Conservation (phyloP, 2,888 invertebrate genomes). For the Dryocosmus kuriphilus region DNA sequence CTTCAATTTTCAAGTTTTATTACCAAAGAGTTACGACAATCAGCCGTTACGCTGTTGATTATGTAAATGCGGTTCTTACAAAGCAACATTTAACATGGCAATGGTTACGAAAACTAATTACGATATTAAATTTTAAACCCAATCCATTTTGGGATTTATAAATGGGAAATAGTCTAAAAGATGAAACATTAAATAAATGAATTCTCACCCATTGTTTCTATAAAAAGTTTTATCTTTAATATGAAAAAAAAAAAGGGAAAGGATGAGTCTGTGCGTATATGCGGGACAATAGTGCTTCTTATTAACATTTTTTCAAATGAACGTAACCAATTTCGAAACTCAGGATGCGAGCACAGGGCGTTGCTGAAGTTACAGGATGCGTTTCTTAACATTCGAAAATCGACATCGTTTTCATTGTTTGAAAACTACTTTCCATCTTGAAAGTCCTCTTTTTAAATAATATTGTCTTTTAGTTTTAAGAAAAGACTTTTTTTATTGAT, state of each 20-base stretch:
- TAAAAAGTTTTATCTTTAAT: too few relatives aligned
- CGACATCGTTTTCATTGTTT: conserved; percentile 26
- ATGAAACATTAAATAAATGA: background rate
- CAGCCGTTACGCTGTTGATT: conserved; percentile 47
- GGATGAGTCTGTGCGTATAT: conserved; percentile 18
- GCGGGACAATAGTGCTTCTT: conserved; percentile 33
- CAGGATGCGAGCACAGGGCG: conserved; percentile 38
- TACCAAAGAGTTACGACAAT: conserved; percentile 47
- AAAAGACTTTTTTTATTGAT: too few relatives aligned
- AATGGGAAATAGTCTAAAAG: background rate
- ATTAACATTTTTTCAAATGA: conserved; percentile 49
- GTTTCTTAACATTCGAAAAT: conserved; percentile 44
- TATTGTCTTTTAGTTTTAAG: too few relatives aligned
- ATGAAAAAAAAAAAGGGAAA: too few relatives aligned
- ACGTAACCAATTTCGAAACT: conserved; percentile 39
- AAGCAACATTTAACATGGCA: conserved; percentile 47
- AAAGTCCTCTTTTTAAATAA: background rate
- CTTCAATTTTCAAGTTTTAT: conserved; percentile 37
- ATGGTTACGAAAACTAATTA: conserved; percentile 48
- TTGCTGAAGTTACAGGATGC: conserved; percentile 37
- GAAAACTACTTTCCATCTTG: background rate
- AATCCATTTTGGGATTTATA: background rate
- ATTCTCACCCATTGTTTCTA: background rate
- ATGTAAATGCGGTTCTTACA: conserved; percentile 46
- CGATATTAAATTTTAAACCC: conserved; percentile 34